Percentiles rank a stretch among this genome's conserved stretches.
Evolutionary conservation across 2,797 vertebrate genomes (phyloP).

Genomic region (Vultur gryphus): DNA sequence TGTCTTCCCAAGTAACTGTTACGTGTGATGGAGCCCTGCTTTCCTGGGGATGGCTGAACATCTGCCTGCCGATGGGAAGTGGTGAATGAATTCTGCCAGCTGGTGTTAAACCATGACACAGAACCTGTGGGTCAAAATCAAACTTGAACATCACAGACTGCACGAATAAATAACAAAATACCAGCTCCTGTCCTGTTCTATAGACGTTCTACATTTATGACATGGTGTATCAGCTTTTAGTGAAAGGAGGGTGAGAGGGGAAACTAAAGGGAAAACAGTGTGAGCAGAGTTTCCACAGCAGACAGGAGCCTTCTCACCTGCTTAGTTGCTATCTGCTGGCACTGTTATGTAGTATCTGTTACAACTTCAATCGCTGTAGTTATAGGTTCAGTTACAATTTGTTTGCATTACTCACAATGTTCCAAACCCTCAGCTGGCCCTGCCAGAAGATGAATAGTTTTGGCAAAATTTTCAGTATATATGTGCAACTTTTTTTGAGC

Average conservation of each 20-base stretch:
- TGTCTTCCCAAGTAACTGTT: too few relatives aligned
- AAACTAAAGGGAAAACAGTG: neutral
- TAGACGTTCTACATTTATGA: neutral
- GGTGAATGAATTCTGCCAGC: too few relatives aligned
- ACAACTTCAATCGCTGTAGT: neutral
- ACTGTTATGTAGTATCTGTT: neutral
- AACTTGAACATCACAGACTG: neutral
- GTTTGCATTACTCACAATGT: neutral
- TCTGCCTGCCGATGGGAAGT: too few relatives aligned
- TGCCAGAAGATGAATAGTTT: neutral
- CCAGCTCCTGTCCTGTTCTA: neutral
- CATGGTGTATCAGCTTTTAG: neutral
- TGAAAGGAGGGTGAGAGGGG: neutral
- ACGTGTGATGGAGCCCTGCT: too few relatives aligned
- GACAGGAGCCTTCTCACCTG: neutral
- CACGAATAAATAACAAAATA: neutral
- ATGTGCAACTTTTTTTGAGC: neutral
- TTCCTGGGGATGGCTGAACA: too few relatives aligned
- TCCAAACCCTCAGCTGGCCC: neutral
- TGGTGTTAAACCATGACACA: too few relatives aligned
- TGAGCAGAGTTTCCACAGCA: neutral
- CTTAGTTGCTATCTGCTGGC: neutral
- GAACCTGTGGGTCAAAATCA: neutral
- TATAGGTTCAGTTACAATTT: neutral
- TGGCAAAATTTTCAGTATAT: neutral